Evolutionary conservation across 2,888 invertebrate species (phyloP).

Genomic region (Acrobasis suavella): DNA sequence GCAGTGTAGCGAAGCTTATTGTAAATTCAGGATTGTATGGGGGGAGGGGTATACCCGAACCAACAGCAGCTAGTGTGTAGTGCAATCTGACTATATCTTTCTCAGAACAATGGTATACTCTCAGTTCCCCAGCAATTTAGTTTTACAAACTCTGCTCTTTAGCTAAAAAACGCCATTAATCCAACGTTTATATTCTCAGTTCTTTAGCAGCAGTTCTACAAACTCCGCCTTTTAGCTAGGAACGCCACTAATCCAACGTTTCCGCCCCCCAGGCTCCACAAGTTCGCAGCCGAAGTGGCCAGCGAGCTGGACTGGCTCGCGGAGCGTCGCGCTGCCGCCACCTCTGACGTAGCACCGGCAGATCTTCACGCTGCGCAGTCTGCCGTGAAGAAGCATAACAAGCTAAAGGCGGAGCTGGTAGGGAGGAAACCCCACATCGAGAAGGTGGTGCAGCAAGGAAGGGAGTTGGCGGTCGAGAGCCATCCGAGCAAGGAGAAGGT

Average conservation of each 20-base stretch:
- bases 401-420: slow-evolving; percentile 93
- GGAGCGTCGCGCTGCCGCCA: slow-evolving; percentile 92
- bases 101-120: no score
- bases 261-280: slow-evolving; percentile 84
- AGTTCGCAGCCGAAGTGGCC: slow-evolving; percentile 96
- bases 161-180: neutral
- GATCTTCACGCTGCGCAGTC: slow-evolving; percentile 97
- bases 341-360: slow-evolving; percentile 88
- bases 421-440: slow-evolving; percentile 94
- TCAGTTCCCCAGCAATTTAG: no score
- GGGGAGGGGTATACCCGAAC: no score
- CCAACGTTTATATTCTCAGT: no score
- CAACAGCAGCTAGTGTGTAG: no score
- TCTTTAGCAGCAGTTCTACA: no score
- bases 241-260: neutral
- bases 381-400: slow-evolving; percentile 96
- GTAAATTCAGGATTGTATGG: no score
- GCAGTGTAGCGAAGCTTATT: no score
- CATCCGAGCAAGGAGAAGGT: slow-evolving; percentile 92
- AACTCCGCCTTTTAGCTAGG: no score
- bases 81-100: no score
- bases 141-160: no score
- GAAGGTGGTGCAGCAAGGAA: slow-evolving; percentile 91
- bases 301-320: slow-evolving; percentile 97
- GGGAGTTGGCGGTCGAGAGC: slow-evolving; percentile 86